A percentile compares a stretch with the other conserved stretches of the same genome.
These are phyloP conservation scores for Brachionichthys hirsutus DNA, from an alignment of 2,113 vertebrate genomes.

Conservation along the genomic window DNA sequence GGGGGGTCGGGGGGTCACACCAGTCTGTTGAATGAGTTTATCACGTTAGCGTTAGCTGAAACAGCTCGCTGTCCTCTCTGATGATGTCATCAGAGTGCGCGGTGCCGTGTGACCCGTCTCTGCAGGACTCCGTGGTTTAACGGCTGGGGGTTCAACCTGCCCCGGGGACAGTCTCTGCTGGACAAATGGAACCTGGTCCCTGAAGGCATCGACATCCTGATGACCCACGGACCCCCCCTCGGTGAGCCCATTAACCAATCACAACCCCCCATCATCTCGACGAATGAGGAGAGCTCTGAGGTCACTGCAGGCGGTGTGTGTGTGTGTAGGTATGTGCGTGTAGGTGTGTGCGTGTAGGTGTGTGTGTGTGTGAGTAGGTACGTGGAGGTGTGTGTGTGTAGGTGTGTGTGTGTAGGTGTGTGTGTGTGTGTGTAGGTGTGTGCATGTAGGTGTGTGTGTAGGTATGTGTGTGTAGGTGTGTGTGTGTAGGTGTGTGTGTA, in stretches of 20 bases:
- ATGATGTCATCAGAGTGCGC: too few relatives aligned
- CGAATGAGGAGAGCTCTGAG: constrained; percentile 47
- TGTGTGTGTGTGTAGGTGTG: not conserved
- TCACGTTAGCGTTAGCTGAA: too few relatives aligned
- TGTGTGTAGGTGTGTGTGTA: not conserved
- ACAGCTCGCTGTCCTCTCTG: too few relatives aligned
- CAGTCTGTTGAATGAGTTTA: too few relatives aligned
- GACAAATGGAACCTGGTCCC: constrained; percentile 99
- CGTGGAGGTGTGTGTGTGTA: not conserved
- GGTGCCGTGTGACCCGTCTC: constrained; percentile 50
- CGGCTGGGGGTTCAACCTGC: constrained; percentile 98
- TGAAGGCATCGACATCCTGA: constrained; percentile 96
- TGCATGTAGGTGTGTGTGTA: not conserved
- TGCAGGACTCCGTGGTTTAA: constrained; percentile 98
- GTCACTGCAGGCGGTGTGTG: constrained; percentile 6
- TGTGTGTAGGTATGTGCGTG: constrained; percentile 1
- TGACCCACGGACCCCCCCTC: constrained; percentile 97
- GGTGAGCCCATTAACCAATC: constrained; percentile 84
- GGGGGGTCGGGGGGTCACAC: too few relatives aligned
- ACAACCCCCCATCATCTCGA: constrained; percentile 26
- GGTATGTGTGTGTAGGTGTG: not conserved
- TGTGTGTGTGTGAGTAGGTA: not conserved
- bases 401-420: constrained; percentile 1
- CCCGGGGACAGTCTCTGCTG: constrained; percentile 96
- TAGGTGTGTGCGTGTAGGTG: not conserved